phyloP scores from a whole-genome alignment of 2,888 invertebrate genomes.

The Drosophila setosimentum region DNA sequence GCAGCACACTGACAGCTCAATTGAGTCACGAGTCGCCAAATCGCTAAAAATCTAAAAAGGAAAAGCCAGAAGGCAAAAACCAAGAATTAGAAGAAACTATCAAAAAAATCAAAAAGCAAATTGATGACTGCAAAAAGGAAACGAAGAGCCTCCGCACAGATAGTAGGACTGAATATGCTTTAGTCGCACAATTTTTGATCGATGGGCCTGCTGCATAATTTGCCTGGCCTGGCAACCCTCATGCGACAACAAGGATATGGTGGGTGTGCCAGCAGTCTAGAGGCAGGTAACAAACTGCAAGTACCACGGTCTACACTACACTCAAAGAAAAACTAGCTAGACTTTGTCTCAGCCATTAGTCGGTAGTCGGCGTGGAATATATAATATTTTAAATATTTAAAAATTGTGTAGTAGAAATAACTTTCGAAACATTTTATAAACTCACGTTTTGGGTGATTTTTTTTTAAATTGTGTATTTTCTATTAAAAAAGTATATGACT shows the following conservation, averaged over 20 bases:
- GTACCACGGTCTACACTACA: not conserved
- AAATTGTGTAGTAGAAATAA: not conserved
- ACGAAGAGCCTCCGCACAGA: not conserved
- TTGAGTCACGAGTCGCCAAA: slow-evolving; percentile 54
- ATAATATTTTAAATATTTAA: not conserved
- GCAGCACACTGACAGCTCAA: slow-evolving; percentile 63
- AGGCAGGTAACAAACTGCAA: slow-evolving; percentile 13
- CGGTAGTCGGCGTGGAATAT: not conserved
- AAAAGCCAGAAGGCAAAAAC: slow-evolving; percentile 58
- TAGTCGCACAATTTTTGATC: slow-evolving; percentile 56
- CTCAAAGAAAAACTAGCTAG: not conserved
- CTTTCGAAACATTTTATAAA: not conserved
- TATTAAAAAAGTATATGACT: not conserved
- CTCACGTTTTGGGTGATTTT: not conserved
- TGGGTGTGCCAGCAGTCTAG: slow-evolving; percentile 13
- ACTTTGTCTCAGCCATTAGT: not conserved
- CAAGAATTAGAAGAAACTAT: slow-evolving; percentile 62
- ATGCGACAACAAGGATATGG: slow-evolving; percentile 1
- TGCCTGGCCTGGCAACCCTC: slow-evolving; percentile 19
- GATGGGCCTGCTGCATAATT: slow-evolving; percentile 55
- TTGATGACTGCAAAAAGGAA: slow-evolving; percentile 60
- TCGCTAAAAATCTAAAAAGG: slow-evolving; percentile 66
- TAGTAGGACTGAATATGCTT: not conserved
- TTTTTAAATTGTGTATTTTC: not conserved
- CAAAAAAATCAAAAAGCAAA: slow-evolving; percentile 62